Evolutionary conservation across 2,888 invertebrate genomes (phyloP).

Genomic region (Pandemis cinnamomeana): DNA sequence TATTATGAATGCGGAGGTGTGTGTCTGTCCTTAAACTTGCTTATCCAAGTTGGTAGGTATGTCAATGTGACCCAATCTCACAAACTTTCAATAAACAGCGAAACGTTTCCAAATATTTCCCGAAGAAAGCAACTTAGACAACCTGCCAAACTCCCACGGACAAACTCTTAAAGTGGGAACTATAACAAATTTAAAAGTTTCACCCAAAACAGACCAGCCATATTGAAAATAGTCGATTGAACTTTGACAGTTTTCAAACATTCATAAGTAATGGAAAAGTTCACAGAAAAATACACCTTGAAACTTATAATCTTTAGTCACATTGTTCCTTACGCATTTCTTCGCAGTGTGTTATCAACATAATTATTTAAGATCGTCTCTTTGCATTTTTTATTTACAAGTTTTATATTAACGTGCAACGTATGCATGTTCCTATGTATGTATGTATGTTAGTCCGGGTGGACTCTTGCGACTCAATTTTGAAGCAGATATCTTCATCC

Average conservation of each 20-base stretch:
- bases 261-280: neutral
- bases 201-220: slow-evolving; percentile 29
- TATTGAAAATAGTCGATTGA: slow-evolving; percentile 27
- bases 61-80: neutral
- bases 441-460: too few species aligned
- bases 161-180: slow-evolving; percentile 17
- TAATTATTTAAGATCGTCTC: too few species aligned
- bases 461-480: too few species aligned
- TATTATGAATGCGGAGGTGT: too few species aligned
- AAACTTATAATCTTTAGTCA: neutral
- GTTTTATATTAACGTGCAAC: too few species aligned
- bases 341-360: neutral
- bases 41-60: neutral
- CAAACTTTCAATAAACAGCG: neutral
- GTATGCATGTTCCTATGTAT: too few species aligned
- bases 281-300: neutral
- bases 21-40: too few species aligned
- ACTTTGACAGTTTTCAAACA: slow-evolving; percentile 24
- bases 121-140: neutral
- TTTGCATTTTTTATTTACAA: too few species aligned
- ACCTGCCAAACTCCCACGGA: neutral
- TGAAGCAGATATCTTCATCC: too few species aligned
- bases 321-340: neutral
- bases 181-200: slow-evolving; percentile 33
- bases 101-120: neutral